Evolutionary conservation across 53 echinoderm and acorn worm genomes (phyloP).

Genomic region (Glandiceps talaboti): DNA sequence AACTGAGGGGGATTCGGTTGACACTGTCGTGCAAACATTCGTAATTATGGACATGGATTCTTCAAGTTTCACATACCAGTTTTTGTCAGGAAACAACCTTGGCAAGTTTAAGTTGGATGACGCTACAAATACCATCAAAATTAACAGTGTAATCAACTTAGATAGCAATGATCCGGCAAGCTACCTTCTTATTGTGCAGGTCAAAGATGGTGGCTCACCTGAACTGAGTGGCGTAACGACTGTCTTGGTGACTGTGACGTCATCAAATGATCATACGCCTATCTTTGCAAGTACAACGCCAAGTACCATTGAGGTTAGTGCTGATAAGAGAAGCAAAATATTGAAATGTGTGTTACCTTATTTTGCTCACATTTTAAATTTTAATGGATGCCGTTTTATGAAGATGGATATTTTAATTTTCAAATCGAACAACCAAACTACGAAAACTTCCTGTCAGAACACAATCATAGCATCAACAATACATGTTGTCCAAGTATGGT

Average conservation of each 20-base stretch:
- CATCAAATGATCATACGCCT: not conserved
- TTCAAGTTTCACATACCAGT: not conserved
- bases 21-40: not conserved
- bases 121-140: not conserved
- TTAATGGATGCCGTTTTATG: too few relatives aligned
- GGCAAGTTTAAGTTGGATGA: slow-evolving; percentile 52
- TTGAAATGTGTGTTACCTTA: too few relatives aligned
- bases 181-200: not conserved
- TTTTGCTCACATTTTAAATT: too few relatives aligned
- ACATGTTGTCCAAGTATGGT: too few relatives aligned
- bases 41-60: not conserved
- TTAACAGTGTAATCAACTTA: not conserved
- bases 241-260: not conserved
- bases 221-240: not conserved
- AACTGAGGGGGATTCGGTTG: not conserved
- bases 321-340: too few relatives aligned
- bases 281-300: not conserved
- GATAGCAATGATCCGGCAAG: not conserved
- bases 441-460: too few relatives aligned
- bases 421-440: too few relatives aligned
- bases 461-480: too few relatives aligned
- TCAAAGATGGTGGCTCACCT: not conserved
- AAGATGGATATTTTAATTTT: too few relatives aligned
- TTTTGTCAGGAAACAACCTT: slow-evolving; percentile 34
- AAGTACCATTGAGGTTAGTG: not conserved